Evolutionary conservation across 1,140 invertebrate species (phyloP).

Genomic region (Coptotermes formosanus): DNA sequence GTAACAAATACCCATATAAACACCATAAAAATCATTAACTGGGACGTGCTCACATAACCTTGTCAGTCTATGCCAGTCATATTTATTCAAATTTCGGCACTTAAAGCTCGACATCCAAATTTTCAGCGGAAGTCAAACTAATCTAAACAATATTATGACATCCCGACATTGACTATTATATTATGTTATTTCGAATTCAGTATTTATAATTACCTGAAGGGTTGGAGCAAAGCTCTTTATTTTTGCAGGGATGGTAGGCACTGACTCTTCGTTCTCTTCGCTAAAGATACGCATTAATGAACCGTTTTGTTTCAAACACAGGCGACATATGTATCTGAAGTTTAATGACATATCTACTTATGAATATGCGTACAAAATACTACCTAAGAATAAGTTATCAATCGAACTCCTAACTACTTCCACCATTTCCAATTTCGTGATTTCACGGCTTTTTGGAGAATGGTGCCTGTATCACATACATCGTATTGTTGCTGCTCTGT

Average conservation of each 20-base stretch:
- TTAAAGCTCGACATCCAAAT: too few species aligned
- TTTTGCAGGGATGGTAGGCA: not conserved
- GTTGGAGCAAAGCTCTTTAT: constrained; percentile 16
- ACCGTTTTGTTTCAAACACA: not conserved
- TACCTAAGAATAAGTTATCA: not conserved
- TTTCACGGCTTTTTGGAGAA: constrained; percentile 1
- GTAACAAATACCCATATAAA: too few species aligned
- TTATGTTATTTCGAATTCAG: too few species aligned
- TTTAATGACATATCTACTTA: not conserved
- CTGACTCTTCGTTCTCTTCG: not conserved
- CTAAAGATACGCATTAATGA: not conserved
- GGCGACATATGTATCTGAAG: not conserved
- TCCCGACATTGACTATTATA: too few species aligned
- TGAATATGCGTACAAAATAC: not conserved
- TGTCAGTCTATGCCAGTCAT: too few species aligned
- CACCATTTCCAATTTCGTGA: not conserved
- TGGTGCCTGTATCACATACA: too few species aligned
- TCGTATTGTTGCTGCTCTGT: too few species aligned
- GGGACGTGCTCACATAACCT: too few species aligned
- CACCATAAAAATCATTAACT: too few species aligned
- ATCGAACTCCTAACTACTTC: not conserved
- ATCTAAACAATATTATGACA: too few species aligned
- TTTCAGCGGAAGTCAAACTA: too few species aligned
- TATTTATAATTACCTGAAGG: not conserved
- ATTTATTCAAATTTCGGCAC: too few species aligned